Evolutionary conservation across 2,113 vertebrate genomes (phyloP).

Genomic region (Delphinus delphis): DNA sequence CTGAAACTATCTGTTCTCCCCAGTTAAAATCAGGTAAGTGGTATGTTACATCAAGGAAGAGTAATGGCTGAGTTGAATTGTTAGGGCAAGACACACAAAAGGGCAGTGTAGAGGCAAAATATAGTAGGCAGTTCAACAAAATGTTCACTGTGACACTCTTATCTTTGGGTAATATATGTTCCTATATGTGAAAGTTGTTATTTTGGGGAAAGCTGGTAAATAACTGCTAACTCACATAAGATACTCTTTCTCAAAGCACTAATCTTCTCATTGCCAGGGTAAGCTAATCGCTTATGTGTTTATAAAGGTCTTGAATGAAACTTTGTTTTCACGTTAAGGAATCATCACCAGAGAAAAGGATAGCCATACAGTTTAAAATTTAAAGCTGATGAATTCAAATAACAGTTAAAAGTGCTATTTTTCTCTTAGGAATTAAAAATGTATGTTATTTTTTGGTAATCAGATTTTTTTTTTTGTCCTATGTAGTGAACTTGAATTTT

Average conservation of each 20-base stretch:
- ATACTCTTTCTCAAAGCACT: neutral
- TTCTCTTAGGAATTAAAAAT: conserved; percentile 7
- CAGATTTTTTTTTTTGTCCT: neutral
- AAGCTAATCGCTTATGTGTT: neutral
- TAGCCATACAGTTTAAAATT: neutral
- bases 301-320: neutral
- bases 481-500: neutral
- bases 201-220: neutral
- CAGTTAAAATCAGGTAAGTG: neutral
- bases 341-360: neutral
- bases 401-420: neutral
- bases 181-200: neutral
- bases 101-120: neutral
- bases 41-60: neutral
- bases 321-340: neutral
- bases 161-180: neutral
- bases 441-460: neutral
- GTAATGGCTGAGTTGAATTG: neutral
- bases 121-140: neutral
- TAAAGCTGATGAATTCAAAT: neutral
- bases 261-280: neutral
- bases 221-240: neutral
- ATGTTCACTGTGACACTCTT: neutral
- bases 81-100: neutral
- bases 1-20: neutral